Evolutionary conservation across 2,113 vertebrate species (phyloP).

Genomic region (Mandrillus leucophaeus): DNA sequence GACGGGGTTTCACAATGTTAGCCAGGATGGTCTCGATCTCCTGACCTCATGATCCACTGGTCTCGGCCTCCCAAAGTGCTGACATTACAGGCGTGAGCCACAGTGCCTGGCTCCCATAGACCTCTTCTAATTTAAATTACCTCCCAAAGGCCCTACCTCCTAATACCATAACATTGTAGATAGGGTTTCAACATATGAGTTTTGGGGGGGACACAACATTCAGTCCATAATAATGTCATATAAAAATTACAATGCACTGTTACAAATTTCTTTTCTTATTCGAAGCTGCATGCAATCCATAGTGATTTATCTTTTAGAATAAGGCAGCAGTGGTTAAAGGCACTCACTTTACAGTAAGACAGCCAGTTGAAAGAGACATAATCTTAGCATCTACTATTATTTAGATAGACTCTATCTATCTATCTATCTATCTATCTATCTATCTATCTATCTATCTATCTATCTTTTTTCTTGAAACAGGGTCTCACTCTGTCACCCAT

Average conservation of each 20-base stretch:
- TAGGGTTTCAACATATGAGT: background rate
- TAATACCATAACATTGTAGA: background rate
- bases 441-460: no score
- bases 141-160: background rate
- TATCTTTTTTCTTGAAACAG: no score
- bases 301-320: constrained; percentile 27
- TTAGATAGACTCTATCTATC: background rate
- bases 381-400: background rate
- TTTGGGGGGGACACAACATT: background rate
- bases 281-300: background rate
- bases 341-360: background rate
- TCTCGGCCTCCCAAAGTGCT: no score
- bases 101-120: background rate
- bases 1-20: no score
- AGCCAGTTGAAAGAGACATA: background rate
- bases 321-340: background rate
- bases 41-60: no score
- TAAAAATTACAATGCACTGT: background rate
- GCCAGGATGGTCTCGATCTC: no score
- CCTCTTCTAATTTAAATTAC: background rate
- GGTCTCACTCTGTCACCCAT: no score
- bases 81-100: no score
- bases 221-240: background rate
- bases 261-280: background rate
- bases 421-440: no score